Percentiles rank a stretch among this genome's conserved stretches.
These are phyloP conservation scores for Acanthopleura granulata DNA, from an alignment of 2,888 invertebrate species.

Conservation along the genomic window DNA sequence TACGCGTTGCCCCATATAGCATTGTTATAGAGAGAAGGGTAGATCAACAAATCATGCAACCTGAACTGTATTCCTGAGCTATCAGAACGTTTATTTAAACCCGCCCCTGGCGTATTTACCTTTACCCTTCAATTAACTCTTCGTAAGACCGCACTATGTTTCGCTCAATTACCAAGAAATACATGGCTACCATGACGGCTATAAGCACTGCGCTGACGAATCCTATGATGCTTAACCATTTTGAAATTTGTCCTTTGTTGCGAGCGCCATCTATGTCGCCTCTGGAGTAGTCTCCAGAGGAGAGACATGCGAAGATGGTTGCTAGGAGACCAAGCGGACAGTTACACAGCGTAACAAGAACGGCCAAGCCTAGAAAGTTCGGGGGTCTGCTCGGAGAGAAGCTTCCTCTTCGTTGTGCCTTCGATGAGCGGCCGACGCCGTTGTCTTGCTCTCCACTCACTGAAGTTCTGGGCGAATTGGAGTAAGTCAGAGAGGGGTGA, in stretches of 20 bases:
- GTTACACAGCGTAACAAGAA: conserved; percentile 17
- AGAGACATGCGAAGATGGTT: conserved; percentile 9
- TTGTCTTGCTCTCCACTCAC: background rate
- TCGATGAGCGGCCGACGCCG: no score
- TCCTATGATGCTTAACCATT: conserved; percentile 15
- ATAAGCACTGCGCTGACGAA: conserved; percentile 12
- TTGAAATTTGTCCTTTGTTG: conserved; percentile 14
- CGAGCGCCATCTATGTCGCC: conserved; percentile 18
- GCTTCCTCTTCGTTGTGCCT: no score
- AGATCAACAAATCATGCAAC: no score
- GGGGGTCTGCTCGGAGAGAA: background rate
- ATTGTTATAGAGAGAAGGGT: no score
- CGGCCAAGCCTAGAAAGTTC: conserved; percentile 6
- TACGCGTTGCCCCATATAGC: no score
- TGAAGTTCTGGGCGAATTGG: background rate
- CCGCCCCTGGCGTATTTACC: no score
- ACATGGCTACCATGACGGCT: conserved; percentile 7
- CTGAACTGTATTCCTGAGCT: no score
- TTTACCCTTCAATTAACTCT: background rate
- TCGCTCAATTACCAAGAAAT: conserved; percentile 9
- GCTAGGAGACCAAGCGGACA: conserved; percentile 11
- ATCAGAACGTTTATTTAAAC: no score
- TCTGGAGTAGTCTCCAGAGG: background rate
- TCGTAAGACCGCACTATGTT: conserved; percentile 15
- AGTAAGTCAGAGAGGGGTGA: background rate